These are phyloP conservation scores for Bucco capensis DNA, from an alignment of 2,113 vertebrate genomes.

Conservation along the genomic window DNA sequence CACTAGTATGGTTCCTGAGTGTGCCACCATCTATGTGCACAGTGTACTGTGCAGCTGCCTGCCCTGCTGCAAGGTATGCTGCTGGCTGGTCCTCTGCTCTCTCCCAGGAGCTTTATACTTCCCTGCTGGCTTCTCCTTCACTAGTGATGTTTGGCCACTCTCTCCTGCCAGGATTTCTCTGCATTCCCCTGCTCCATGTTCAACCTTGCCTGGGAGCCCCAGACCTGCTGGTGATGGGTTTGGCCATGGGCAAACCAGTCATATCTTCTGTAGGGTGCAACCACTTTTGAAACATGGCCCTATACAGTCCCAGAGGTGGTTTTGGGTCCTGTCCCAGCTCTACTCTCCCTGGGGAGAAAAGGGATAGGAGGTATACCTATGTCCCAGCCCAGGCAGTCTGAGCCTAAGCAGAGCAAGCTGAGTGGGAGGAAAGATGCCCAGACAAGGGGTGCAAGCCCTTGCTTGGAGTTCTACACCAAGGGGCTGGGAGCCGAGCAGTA, in stretches of 20 bases:
- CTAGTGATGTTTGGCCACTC: not conserved
- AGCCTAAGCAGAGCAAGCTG: not conserved
- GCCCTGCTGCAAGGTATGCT: not conserved
- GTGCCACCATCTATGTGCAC: not conserved
- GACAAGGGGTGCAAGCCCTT: not conserved
- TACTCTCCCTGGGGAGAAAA: not conserved
- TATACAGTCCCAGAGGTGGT: not conserved
- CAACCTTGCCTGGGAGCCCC: not conserved
- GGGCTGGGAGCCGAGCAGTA: not conserved
- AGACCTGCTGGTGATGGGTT: not conserved
- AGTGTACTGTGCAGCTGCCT: accelerated
- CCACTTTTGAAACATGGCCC: not conserved
- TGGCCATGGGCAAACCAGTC: not conserved
- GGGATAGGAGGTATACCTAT: accelerated
- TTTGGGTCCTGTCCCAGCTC: not conserved
- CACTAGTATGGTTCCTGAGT: accelerated
- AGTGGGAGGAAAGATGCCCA: not conserved
- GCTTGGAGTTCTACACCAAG: accelerated
- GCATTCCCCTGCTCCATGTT: not conserved
- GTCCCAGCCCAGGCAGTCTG: not conserved
- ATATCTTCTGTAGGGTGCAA: not conserved
- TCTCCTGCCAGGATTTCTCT: not conserved
- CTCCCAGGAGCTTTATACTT: not conserved
- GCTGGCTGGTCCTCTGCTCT: not conserved
- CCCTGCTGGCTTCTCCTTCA: not conserved